Evolutionary conservation across 30 jellyfish, hydroid and myxozoan species (phyloP), one percentile per base, ranked within the genome.

Genomic region (Aurelia aurita): DNA sequence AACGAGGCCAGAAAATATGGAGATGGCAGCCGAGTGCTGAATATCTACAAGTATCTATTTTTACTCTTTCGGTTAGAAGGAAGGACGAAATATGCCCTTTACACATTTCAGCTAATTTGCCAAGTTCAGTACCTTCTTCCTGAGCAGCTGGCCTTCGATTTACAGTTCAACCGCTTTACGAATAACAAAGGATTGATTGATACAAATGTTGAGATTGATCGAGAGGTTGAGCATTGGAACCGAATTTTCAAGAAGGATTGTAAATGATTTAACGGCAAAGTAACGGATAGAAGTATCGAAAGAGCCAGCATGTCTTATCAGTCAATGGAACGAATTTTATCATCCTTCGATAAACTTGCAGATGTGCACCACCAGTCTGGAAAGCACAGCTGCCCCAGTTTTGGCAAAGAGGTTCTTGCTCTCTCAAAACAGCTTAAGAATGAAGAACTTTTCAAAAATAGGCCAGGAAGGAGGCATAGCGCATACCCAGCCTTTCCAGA

Each of bases 1-100:
- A n/a, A n/a, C n/a, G n/a, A n/a, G 6, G 86, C 87, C 13, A 54
- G 87, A 57, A 75, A 51, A 75, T 26, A 18, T 54, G 79, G 87
- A 16, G 87, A 75, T 55, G 77, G 87, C 22, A 58, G 55, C 58
- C 28, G 87, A 26, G 0, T 75, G 18, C 19, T 75, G 31, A 23
- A 53, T 7, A 13, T 71, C 13, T 75, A 75, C 79, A 75, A 75
- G 35, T 21, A 15, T 51, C 59, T 75, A 29, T 28, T 16, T 4
- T 43, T 75, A 18, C 43, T 25, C 31, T 75, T 75, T 55, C 28
- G 49, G 3, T 18, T 75, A 13, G 76, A 53, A 18, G 34, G 66
- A 27, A 54, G 59, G 59, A 27, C 79, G 28, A 75, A 75, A 28
- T 49, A 75, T 49, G 76, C 61, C 63, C 34, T 22, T 21, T 71